Evolutionary conservation across 2,797 vertebrate species (phyloP).

Genomic region (Pseudocheirus occidentalis): DNA sequence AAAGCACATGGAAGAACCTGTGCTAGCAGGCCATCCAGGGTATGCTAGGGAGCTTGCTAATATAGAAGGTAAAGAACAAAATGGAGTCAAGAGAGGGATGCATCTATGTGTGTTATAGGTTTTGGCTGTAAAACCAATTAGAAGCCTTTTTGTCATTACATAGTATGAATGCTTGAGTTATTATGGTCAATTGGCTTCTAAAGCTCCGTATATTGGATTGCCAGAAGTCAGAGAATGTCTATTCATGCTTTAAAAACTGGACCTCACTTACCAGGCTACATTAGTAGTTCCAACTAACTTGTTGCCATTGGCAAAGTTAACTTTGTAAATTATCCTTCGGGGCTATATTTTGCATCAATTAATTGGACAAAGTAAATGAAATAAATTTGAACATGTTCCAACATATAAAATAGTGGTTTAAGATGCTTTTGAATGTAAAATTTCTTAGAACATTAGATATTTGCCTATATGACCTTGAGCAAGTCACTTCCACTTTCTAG

Average conservation of each 20-base stretch:
- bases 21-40: too few relatives aligned
- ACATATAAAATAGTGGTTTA: background rate
- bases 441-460: background rate
- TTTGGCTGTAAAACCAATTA: background rate
- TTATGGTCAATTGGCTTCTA: background rate
- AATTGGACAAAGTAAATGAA: background rate
- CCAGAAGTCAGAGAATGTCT: background rate
- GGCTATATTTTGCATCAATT: background rate
- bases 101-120: background rate
- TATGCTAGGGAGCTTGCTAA: too few relatives aligned
- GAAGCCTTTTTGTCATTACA: background rate
- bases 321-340: too few relatives aligned
- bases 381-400: background rate
- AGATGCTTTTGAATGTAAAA: background rate
- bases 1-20: too few relatives aligned
- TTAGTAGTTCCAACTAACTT: background rate
- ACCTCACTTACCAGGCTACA: background rate
- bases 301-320: background rate
- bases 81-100: background rate
- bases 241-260: background rate
- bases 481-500: background rate
- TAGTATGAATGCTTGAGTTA: background rate
- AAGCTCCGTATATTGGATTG: background rate
- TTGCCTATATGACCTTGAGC: background rate
- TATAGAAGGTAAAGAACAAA: background rate